Percentiles rank a stretch among this genome's conserved stretches.
Conservation (phyloP, 2,888 invertebrate genomes). For the Philereme vetulata region DNA sequence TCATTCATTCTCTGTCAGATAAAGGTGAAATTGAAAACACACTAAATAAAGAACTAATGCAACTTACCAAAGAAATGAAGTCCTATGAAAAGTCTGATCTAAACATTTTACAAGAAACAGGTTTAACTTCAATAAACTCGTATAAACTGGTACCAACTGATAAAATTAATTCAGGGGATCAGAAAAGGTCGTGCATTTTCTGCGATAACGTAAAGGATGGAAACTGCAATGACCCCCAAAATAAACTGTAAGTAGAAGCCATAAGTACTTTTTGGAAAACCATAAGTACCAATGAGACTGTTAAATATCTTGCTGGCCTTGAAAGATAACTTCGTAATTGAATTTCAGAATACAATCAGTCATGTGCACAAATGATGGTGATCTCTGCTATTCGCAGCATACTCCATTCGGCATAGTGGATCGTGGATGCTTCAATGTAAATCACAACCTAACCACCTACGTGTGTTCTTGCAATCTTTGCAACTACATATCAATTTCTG, state of each 20-base stretch:
- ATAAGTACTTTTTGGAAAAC: too few species aligned
- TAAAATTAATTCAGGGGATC: conserved; percentile 21
- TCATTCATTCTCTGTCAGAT: conserved; percentile 27
- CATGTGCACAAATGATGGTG: conserved; percentile 56
- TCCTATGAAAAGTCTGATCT: conserved; percentile 41
- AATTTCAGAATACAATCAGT: conserved; percentile 58
- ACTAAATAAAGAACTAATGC: conserved; percentile 37
- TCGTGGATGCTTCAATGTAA: conserved; percentile 66
- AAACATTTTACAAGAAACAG: conserved; percentile 22
- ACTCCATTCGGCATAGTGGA: conserved; percentile 72
- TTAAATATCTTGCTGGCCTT: not conserved
- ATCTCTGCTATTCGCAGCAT: conserved; percentile 67
- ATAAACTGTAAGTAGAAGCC: conserved; percentile 62
- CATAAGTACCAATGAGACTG: too few species aligned
- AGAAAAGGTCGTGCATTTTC: conserved; percentile 57
- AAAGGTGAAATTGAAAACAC: conserved; percentile 31
- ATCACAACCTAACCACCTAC: conserved; percentile 60
- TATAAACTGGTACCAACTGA: conserved; percentile 16
- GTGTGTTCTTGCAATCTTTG: conserved; percentile 73
- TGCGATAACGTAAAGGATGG: conserved; percentile 60
- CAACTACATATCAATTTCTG: conserved; percentile 65
- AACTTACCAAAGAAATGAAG: conserved; percentile 43
- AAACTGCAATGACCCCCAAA: conserved; percentile 58
- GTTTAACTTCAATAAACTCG: conserved; percentile 20
- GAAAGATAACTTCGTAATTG: conserved; percentile 14